Conservation (phyloP, 2,888 invertebrate species). For the Diabrotica balteata region DNA sequence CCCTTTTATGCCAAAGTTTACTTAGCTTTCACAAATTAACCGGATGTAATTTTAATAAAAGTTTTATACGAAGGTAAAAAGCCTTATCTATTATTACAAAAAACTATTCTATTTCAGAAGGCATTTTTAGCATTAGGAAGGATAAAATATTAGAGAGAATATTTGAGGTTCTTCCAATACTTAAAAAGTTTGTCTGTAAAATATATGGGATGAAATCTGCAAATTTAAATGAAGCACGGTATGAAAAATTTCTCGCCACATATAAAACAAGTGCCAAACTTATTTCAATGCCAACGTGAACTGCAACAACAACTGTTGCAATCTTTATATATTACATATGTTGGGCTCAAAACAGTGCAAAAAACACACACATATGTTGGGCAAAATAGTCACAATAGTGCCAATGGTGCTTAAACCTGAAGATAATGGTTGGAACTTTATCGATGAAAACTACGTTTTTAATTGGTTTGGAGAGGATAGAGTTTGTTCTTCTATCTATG, state of each 20-base stretch:
- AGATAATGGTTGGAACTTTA: constrained; percentile 22
- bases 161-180: constrained; percentile 14
- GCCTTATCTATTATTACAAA: constrained; percentile 16
- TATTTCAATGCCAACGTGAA: constrained; percentile 21
- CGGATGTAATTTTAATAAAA: background rate
- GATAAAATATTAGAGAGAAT: constrained; percentile 13
- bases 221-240: constrained; percentile 17
- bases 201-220: constrained; percentile 23
- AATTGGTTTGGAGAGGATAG: constrained; percentile 20
- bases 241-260: constrained; percentile 21
- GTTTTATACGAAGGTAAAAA: constrained; percentile 10
- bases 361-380: too few species aligned
- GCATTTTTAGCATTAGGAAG: constrained; percentile 18
- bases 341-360: too few species aligned
- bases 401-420: constrained; percentile 21
- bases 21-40: background rate
- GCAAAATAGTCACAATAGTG: constrained; percentile 15
- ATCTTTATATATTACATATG: constrained; percentile 20
- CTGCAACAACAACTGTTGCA: constrained; percentile 24
- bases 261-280: constrained; percentile 14
- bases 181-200: background rate
- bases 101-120: constrained; percentile 20
- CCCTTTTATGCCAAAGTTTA: constrained; percentile 20
- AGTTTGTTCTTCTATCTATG: constrained; percentile 17
- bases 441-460: too few species aligned